These are phyloP conservation scores for Drosophila mettleri DNA, from an alignment of 2,888 invertebrate species.

Conservation along the genomic window DNA sequence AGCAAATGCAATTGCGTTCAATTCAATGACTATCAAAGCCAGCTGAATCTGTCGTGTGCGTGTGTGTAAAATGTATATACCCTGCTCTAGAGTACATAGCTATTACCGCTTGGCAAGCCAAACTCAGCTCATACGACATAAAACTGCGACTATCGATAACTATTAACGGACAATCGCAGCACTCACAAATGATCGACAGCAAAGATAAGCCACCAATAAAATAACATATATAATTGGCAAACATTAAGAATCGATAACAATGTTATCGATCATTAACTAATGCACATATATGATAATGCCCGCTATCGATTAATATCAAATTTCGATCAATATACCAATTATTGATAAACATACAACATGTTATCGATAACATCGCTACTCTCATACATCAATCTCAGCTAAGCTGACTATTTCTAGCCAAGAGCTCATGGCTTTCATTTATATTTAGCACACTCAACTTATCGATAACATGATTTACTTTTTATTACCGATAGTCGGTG, in stretches of 20 bases:
- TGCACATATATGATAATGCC: too few species aligned
- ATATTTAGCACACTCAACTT: background rate
- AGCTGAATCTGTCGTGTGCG: slow-evolving; percentile 8
- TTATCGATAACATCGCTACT: background rate
- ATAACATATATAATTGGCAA: background rate
- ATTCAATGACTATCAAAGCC: slow-evolving; percentile 32
- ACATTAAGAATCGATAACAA: background rate
- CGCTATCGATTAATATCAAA: too few species aligned
- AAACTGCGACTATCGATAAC: background rate
- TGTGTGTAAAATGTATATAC: slow-evolving; percentile 6
- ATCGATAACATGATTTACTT: background rate
- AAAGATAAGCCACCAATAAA: background rate
- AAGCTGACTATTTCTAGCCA: background rate
- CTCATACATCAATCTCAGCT: background rate
- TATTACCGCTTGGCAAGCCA: background rate
- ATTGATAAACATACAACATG: background rate
- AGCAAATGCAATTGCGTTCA: slow-evolving; percentile 53
- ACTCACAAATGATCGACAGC: too few species aligned
- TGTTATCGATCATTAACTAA: background rate
- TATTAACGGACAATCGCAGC: background rate
- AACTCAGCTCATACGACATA: background rate
- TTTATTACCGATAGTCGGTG: background rate
- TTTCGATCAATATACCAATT: background rate
- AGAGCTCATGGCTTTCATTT: background rate
- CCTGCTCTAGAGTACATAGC: slow-evolving; percentile 10